These are phyloP conservation scores for Plecturocebus donacophilus DNA, from an alignment of 2,113 vertebrate genomes.

Conservation along the genomic window DNA sequence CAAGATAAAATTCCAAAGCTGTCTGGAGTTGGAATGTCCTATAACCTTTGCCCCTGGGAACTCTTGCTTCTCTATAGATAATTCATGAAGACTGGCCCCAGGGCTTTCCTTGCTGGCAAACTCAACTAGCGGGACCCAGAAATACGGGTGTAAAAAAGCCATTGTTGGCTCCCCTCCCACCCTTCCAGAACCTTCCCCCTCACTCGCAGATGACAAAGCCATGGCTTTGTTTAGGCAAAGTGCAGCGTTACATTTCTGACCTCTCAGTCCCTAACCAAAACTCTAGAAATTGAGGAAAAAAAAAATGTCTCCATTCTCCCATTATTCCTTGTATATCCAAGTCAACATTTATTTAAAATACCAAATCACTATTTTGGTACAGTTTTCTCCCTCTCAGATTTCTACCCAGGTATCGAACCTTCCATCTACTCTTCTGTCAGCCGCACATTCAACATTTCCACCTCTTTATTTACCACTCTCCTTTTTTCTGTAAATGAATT, in stretches of 20 bases:
- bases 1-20: slow-evolving; percentile 2
- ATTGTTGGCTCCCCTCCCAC: background rate
- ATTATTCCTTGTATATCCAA: background rate
- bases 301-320: background rate
- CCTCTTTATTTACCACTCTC: background rate
- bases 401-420: background rate
- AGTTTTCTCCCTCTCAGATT: background rate
- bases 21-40: background rate
- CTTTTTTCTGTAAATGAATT: background rate
- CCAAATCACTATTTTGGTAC: background rate
- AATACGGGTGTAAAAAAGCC: background rate
- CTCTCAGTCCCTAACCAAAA: slow-evolving; percentile 27
- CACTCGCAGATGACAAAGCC: background rate
- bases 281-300: background rate
- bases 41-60: no score
- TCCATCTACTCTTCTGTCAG: background rate
- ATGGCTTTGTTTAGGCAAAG: slow-evolving; percentile 53
- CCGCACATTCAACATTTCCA: background rate
- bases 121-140: background rate
- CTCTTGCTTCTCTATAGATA: background rate
- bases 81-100: background rate
- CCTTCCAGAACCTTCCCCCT: background rate
- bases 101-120: background rate
- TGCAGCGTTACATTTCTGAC: slow-evolving; percentile 43
- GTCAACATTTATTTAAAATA: slow-evolving; percentile 39